These are phyloP conservation scores for Nesogale talazaci DNA, from an alignment of 2,113 vertebrate species.

Conservation along the genomic window DNA sequence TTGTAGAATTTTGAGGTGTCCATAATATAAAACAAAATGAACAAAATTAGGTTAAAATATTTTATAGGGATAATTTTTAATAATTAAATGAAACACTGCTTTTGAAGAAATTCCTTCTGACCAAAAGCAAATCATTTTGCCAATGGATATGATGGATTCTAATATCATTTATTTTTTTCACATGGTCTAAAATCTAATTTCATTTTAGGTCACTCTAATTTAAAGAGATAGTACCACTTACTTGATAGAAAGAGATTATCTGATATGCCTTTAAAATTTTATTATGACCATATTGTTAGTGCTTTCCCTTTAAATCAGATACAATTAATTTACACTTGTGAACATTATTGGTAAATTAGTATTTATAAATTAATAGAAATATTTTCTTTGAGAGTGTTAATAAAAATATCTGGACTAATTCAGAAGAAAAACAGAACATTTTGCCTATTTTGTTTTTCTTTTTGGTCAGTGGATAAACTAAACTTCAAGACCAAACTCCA, in stretches of 20 bases:
- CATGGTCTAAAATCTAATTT: background rate
- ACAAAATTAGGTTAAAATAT: background rate
- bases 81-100: background rate
- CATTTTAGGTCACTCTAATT: background rate
- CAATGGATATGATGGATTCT: background rate
- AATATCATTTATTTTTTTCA: background rate
- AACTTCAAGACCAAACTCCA: background rate
- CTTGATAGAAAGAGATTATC: background rate
- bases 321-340: background rate
- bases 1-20: background rate
- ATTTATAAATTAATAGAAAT: background rate
- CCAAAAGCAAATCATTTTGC: background rate
- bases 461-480: background rate
- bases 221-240: background rate
- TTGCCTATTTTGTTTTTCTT: background rate
- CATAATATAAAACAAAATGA: background rate
- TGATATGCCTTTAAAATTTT: background rate
- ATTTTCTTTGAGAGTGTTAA: background rate
- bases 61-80: background rate
- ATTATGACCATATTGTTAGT: background rate
- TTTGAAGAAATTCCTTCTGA: slow-evolving; percentile 18
- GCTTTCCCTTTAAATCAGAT: background rate
- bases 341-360: slow-evolving; percentile 18
- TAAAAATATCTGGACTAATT: background rate
- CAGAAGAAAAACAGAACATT: background rate